Evolutionary conservation across 2,113 vertebrate species (phyloP).

Genomic region (Oryzias melastigma): DNA sequence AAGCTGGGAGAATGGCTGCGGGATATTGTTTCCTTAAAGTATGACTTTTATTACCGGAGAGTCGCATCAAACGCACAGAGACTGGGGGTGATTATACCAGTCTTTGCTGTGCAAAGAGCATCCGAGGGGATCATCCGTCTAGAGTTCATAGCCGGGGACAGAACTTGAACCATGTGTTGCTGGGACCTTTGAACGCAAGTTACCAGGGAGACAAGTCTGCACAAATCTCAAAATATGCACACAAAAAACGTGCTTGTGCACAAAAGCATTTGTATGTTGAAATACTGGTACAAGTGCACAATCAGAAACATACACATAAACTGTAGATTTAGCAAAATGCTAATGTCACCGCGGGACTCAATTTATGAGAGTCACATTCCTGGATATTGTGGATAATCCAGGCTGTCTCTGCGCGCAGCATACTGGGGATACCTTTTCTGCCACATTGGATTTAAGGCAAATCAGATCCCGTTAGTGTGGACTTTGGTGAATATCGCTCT

Average conservation of each 20-base stretch:
- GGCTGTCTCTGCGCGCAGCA: slow-evolving; percentile 27
- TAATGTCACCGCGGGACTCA: slow-evolving; percentile 50
- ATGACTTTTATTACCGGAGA: slow-evolving; percentile 71
- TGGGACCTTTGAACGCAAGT: slow-evolving; percentile 49
- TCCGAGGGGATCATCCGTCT: slow-evolving; percentile 69
- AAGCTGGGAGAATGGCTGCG: slow-evolving; percentile 61
- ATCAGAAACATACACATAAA: slow-evolving; percentile 45
- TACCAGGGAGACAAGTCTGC: slow-evolving; percentile 49
- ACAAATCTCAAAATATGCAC: slow-evolving; percentile 45
- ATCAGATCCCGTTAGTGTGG: slow-evolving; percentile 54
- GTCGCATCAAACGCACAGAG: slow-evolving; percentile 53
- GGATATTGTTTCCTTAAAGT: slow-evolving; percentile 73
- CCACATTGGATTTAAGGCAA: slow-evolving; percentile 51
- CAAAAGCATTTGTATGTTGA: slow-evolving; percentile 19
- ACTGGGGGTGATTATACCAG: slow-evolving; percentile 60
- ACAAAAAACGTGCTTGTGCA: slow-evolving; percentile 23
- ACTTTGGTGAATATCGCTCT: slow-evolving; percentile 48
- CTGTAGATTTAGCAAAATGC: slow-evolving; percentile 54
- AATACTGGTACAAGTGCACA: slow-evolving; percentile 18
- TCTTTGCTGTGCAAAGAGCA: slow-evolving; percentile 49
- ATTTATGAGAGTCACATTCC: slow-evolving; percentile 57
- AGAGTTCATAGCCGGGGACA: slow-evolving; percentile 60
- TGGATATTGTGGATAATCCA: slow-evolving; percentile 54
- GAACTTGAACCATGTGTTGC: slow-evolving; percentile 52
- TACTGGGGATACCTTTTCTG: slow-evolving; percentile 29